Base-by-base conservation (phyloP, 2,113 vertebrate species). In the Calyptommatus sinebrachiatus region DNA sequence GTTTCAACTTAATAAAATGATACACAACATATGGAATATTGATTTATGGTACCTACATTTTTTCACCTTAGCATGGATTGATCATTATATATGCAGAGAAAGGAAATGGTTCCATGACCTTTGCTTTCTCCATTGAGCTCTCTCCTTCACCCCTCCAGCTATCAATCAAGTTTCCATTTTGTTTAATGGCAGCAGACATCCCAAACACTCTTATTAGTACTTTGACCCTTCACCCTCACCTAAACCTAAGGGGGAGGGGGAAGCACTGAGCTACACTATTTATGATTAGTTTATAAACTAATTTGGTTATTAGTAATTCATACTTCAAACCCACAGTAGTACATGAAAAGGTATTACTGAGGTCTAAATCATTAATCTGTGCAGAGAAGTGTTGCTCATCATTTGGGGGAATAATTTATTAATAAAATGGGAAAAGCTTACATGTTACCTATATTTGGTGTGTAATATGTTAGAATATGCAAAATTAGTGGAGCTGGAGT, bases 91-190 rank as follows among this genome's bases (percentile, higher is more conserved):
- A 94, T 94, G 95, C 93, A 95, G 94, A 94, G 94, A 96, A 93
- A 94, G 94, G 95, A 96, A 95, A 92, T 94, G 89, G 91, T 92
- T 95, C 88, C 82, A 92, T 96, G 96, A 96, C 96, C 96, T 96
- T 92, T 95, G 94, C 94, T 94, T 97, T 96, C 95, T 95, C 94
- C 92, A 92, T 85, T 92, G 93, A 91, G 50, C 86, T 21, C 87
- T 94, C 89, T 95, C 93, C 95, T 95, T 92, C 94, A 94, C 91
- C 92, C 94, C 94, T 93, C 93, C 88, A 97, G 94, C 97, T 97
- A 99, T 99, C 96, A 97, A 99, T 98, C 97, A 99, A 97, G 96
- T 98, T 98, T 97, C 97, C 97, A 99, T 99, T 98, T 97, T 98
- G 96, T 96, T 97, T 96, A 94, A 93, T 97, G 98, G 97, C 97